These are phyloP conservation scores for Ditylenchus dipsaci DNA, from an alignment of 1,140 invertebrate genomes.

Conservation along the genomic window DNA sequence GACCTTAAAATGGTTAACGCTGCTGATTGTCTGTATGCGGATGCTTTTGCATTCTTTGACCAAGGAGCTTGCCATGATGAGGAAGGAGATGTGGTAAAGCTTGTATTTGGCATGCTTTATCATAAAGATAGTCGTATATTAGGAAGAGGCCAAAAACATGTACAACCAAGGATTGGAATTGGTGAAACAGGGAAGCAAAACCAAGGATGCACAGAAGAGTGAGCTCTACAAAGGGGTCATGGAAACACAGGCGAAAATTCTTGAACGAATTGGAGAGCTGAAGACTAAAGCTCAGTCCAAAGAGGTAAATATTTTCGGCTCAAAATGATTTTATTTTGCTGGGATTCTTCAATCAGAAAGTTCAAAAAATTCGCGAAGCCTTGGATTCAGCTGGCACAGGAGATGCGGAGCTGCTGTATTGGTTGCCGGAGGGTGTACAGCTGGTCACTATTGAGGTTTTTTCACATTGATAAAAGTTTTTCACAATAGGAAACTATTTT, in stretches of 20 bases:
- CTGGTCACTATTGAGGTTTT: conserved; percentile 40
- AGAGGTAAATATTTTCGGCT: not conserved
- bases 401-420: conserved; percentile 42
- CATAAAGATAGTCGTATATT: not conserved
- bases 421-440: conserved; percentile 45
- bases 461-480: not conserved
- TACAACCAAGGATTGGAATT: conserved; percentile 20
- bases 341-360: no score
- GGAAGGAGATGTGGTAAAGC: conserved; percentile 13
- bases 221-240: conserved; percentile 14
- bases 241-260: conserved; percentile 1
- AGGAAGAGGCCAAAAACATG: conserved; percentile 17
- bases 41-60: conserved; percentile 24
- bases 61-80: conserved; percentile 27
- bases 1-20: not conserved
- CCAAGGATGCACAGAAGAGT: conserved; percentile 2
- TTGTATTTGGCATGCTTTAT: not conserved
- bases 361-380: conserved; percentile 15
- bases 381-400: conserved; percentile 1
- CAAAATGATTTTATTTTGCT: not conserved
- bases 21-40: conserved; percentile 19
- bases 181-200: conserved; percentile 8
- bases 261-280: conserved; percentile 12
- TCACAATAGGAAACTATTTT: not conserved
- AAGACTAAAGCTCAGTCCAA: not conserved